These are phyloP conservation scores for Psilopogon haemacephalus DNA, from an alignment of 2,113 vertebrate species.

Conservation along the genomic window DNA sequence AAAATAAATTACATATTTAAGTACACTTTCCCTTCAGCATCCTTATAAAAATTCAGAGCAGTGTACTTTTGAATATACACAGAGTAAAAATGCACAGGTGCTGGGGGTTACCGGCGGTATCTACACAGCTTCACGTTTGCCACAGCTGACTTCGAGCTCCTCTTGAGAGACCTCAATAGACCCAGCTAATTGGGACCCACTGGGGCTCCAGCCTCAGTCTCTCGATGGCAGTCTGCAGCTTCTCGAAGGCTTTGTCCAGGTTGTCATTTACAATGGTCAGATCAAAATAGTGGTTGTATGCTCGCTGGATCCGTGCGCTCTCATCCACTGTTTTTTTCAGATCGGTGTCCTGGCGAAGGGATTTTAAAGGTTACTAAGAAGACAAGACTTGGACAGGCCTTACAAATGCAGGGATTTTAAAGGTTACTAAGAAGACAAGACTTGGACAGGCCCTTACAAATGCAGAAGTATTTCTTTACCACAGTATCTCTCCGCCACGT, in stretches of 20 bases:
- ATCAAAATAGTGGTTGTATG: conserved; percentile 97
- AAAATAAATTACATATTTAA: conserved; percentile 95
- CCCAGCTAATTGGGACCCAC: conserved; percentile 98
- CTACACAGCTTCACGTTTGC: conserved; percentile 23
- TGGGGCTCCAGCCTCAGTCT: conserved; percentile 87
- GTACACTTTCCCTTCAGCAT: conserved; percentile 91
- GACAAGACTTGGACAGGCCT: neutral
- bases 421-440: neutral
- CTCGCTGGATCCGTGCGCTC: conserved; percentile 91
- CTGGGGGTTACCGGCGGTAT: conserved; percentile 25
- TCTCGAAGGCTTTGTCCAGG: conserved; percentile 96
- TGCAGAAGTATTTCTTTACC: too few relatives aligned
- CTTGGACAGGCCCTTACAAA: neutral
- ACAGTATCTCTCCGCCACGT: neutral
- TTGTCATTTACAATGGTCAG: conserved; percentile 95
- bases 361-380: neutral
- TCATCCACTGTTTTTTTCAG: conserved; percentile 98
- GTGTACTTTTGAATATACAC: conserved; percentile 78
- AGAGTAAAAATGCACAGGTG: conserved; percentile 73
- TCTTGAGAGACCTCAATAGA: conserved; percentile 81
- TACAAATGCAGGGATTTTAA: neutral
- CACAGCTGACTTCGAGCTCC: conserved; percentile 36
- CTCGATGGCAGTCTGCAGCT: conserved; percentile 89
- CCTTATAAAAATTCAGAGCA: conserved; percentile 90
- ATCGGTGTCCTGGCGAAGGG: conserved; percentile 86